Evolutionary conservation across 37 sponge, comb jelly and placozoan species (phyloP).

Genomic region (Trichoplax adhaerens): DNA sequence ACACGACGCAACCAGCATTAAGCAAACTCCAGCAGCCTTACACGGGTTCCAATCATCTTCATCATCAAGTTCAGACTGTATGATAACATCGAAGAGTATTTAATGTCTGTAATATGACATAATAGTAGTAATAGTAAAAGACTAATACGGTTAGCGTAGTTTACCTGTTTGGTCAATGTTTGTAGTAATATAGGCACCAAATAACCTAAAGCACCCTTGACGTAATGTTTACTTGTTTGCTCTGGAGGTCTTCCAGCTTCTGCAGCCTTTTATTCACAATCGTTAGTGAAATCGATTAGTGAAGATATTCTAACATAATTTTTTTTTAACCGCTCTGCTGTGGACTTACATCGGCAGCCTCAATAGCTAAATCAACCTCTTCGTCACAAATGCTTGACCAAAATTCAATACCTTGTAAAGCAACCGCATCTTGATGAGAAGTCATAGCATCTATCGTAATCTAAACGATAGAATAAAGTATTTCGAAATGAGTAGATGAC

Average conservation of each 20-base stretch:
- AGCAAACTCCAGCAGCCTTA: constrained; percentile 97
- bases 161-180: constrained; percentile 74
- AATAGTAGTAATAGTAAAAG: no score
- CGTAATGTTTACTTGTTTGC: constrained; percentile 56
- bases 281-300: no score
- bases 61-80: constrained; percentile 93
- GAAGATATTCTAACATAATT: background rate
- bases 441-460: constrained; percentile 97
- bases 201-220: constrained; percentile 77
- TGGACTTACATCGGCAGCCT: constrained; percentile 55
- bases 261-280: constrained; percentile 16
- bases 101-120: background rate
- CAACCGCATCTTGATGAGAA: constrained; percentile 43
- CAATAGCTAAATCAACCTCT: constrained; percentile 80
- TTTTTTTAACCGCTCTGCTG: background rate
- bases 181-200: constrained; percentile 59
- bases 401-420: constrained; percentile 96
- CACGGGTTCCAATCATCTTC: constrained; percentile 99
- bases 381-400: constrained; percentile 99
- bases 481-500: no score
- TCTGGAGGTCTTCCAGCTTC: constrained; percentile 33
- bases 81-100: background rate
- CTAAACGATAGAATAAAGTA: constrained; percentile 5
- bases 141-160: no score
- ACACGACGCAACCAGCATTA: constrained; percentile 70